Conservation (phyloP, 2,113 vertebrate genomes). For the Solenodon paradoxus region DNA sequence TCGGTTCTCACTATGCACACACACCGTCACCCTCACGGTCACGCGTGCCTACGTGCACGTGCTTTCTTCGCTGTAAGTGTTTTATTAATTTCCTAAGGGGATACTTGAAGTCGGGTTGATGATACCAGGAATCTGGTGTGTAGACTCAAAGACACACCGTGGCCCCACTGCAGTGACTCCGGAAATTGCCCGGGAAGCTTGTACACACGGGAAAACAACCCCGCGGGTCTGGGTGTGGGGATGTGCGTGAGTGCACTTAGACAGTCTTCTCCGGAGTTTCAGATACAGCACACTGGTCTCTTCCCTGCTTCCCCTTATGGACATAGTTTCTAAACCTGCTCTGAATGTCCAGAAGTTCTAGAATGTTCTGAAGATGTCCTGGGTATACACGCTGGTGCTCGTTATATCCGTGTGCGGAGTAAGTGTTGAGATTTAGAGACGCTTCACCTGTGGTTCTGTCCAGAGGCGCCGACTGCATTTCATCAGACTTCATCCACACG, state of each 20-base stretch:
- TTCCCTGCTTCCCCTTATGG: no score
- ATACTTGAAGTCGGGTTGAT: no score
- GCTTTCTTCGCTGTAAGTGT: rapidly evolving
- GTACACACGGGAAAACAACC: rapidly evolving
- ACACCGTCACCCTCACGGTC: no score
- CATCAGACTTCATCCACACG: no score
- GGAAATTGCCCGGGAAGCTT: rapidly evolving
- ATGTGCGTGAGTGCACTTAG: rapidly evolving
- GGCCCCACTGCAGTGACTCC: rapidly evolving
- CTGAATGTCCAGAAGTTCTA: neutral
- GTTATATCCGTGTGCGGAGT: neutral
- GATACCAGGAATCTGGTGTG: rapidly evolving
- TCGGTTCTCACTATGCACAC: rapidly evolving
- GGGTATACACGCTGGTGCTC: rapidly evolving
- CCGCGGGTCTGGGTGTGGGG: rapidly evolving
- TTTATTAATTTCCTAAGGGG: neutral
- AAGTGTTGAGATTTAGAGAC: neutral
- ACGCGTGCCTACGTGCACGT: no score
- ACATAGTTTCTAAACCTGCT: neutral
- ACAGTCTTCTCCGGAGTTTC: no score
- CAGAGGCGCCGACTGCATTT: no score
- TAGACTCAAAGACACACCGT: neutral
- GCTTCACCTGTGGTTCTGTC: rapidly evolving
- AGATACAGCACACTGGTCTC: rapidly evolving
- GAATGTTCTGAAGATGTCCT: neutral